Evolutionary conservation across 2,113 vertebrate species (phyloP).

Genomic region (Oreochromis aureus): DNA sequence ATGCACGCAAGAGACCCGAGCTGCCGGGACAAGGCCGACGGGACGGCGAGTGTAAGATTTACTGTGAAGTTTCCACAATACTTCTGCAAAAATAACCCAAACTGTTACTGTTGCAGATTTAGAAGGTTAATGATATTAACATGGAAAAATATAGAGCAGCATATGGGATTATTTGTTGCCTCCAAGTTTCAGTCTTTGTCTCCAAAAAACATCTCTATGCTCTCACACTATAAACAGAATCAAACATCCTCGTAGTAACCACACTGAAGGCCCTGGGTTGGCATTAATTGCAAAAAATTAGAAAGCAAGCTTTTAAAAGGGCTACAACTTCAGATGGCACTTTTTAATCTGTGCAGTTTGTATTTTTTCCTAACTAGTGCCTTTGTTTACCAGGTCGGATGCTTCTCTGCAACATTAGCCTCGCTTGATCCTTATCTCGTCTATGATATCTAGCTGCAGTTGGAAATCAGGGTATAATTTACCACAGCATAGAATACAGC

Average conservation of each 20-base stretch:
- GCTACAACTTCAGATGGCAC: background rate
- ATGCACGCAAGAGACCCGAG: background rate
- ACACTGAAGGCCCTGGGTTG: too few species aligned
- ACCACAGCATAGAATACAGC: background rate
- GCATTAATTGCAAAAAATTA: background rate
- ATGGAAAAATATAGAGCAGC: background rate
- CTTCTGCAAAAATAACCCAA: background rate
- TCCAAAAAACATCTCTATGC: background rate
- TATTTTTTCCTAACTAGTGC: background rate
- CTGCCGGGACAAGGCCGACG: background rate
- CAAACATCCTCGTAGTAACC: background rate
- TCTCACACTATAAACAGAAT: background rate
- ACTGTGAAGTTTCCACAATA: background rate
- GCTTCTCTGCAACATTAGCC: slow-evolving; percentile 12
- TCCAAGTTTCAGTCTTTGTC: background rate
- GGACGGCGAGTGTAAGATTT: background rate
- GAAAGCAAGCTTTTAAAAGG: background rate
- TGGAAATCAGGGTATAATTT: background rate
- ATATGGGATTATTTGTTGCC: background rate
- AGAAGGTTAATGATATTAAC: background rate
- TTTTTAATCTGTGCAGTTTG: background rate
- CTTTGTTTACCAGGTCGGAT: background rate
- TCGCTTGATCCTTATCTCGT: background rate
- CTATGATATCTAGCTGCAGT: background rate
- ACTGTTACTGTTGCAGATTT: background rate